These are phyloP conservation scores for Xestoiulus laeticollis DNA, from an alignment of 2,888 invertebrate genomes.

Conservation along the genomic window DNA sequence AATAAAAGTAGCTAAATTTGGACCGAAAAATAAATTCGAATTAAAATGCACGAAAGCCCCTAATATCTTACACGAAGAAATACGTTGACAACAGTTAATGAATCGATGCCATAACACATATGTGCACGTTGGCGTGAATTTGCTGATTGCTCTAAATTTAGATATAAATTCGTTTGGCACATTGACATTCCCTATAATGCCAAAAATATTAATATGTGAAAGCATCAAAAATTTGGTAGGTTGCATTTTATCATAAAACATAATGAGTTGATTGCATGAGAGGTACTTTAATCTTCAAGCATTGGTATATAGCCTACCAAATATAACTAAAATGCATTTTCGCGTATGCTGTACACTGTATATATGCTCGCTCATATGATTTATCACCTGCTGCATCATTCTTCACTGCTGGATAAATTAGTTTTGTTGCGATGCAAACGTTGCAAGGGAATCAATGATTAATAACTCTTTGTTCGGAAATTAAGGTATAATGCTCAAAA, in stretches of 20 bases:
- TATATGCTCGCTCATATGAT: background rate
- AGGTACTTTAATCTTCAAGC: too few relatives aligned
- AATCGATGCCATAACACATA: background rate
- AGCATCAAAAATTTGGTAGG: background rate
- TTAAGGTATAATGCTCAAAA: background rate
- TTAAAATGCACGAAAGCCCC: background rate
- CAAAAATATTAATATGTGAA: background rate
- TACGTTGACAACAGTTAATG: background rate
- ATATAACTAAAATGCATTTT: background rate
- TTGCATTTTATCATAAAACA: background rate
- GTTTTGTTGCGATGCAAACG: background rate
- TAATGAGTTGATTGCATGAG: background rate
- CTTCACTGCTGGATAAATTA: background rate
- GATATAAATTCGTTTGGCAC: background rate
- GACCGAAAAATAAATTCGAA: slow-evolving; percentile 7
- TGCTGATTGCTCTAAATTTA: background rate
- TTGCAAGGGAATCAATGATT: background rate
- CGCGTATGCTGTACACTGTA: too few relatives aligned
- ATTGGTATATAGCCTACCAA: background rate
- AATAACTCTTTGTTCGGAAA: background rate
- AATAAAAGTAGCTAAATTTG: background rate
- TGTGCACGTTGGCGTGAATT: background rate
- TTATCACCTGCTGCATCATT: background rate
- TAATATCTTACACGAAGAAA: background rate
- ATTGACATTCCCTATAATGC: background rate